Evolutionary conservation across 2,888 invertebrate genomes (phyloP).

Genomic region (Netelia fuscicornis): DNA sequence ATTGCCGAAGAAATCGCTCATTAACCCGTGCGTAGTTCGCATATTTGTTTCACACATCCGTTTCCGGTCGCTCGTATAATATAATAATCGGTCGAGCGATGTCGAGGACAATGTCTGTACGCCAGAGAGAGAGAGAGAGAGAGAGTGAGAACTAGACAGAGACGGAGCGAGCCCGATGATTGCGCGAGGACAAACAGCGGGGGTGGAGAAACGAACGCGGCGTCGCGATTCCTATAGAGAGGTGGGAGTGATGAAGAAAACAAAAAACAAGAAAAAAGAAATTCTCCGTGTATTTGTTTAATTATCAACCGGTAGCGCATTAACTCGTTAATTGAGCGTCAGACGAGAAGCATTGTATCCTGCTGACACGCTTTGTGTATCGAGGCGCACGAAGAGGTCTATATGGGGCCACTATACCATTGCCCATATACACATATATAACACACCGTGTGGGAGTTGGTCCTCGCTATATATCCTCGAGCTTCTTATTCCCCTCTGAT

Average conservation of each 20-base stretch:
- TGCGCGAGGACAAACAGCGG: conserved; percentile 54
- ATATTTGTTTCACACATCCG: conserved; percentile 84
- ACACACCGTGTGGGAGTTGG: conserved; percentile 77
- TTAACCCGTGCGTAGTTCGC: conserved; percentile 75
- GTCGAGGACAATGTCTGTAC: conserved; percentile 75
- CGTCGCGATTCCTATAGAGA: conserved; percentile 41
- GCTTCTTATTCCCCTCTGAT: conserved; percentile 69
- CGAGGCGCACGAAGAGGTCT: conserved; percentile 59
- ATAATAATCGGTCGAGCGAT: conserved; percentile 80
- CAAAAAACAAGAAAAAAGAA: conserved; percentile 45
- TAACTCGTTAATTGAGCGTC: conserved; percentile 85
- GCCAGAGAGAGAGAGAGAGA: conserved; percentile 57
- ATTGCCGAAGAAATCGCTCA: conserved; percentile 69
- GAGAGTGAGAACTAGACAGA: conserved; percentile 2
- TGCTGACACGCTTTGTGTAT: conserved; percentile 83
- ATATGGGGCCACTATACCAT: conserved; percentile 13
- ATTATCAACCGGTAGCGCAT: conserved; percentile 83
- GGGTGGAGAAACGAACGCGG: conserved; percentile 59
- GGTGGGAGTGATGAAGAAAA: conserved; percentile 43
- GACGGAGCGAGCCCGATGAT: conserved; percentile 56
- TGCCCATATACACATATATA: conserved; percentile 60
- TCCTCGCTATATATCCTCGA: conserved; percentile 70
- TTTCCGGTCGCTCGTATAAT: conserved; percentile 81
- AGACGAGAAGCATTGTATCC: conserved; percentile 82
- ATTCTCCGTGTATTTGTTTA: conserved; percentile 82